Evolutionary conservation across 1,140 invertebrate genomes (phyloP), one percentile per base, ranked within the genome.

Genomic region (Papilio dardanus): DNA sequence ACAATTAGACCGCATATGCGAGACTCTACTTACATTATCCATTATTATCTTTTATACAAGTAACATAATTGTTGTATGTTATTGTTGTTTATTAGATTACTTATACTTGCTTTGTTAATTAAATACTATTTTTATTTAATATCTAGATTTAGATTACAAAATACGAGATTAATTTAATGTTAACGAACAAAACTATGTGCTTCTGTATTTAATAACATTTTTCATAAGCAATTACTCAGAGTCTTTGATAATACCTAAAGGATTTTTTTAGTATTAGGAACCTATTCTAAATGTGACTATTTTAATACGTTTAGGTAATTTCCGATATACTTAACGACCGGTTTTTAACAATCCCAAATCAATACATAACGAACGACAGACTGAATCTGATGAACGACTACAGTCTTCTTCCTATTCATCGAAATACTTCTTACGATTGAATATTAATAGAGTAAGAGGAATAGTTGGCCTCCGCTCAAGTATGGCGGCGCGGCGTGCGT

Each of bases 391-490:
- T n/a, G n/a, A n/a, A n/a, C n/a, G n/a, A n/a, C n/a, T n/a, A 19
- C 46, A 21, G n/a, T 19, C 46, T 19, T 46, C n/a, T 1, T 24
- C 24, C 21, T 3, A 28, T 50, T 50, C 0, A 58, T 28, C 10
- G 54, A 58, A 58, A 58, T 58, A 54, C 24, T 24, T 62, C 16
- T 24, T 14, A 46, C 12, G 7, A 21, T 62, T 74, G 58, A 65
- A 74, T 74, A 74, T 74, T 74, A 62, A 74, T 74, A 65, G n/a
- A 1, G n/a, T 3, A 58, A 28, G 31, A 35, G 19, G 21, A 37
- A 74, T 74, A 24, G 50, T 58, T 74, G 46, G 73, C 73, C 54
- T 19, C 14, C 73, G 33, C 35, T 74, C 73, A 35, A 74, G 50
- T 74, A 74, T 65, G 37, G 54, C 73, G 73, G n/a, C 54, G 8